Evolutionary conservation across 1,140 invertebrate species (phyloP).

Genomic region (Trichonephila inaurata): DNA sequence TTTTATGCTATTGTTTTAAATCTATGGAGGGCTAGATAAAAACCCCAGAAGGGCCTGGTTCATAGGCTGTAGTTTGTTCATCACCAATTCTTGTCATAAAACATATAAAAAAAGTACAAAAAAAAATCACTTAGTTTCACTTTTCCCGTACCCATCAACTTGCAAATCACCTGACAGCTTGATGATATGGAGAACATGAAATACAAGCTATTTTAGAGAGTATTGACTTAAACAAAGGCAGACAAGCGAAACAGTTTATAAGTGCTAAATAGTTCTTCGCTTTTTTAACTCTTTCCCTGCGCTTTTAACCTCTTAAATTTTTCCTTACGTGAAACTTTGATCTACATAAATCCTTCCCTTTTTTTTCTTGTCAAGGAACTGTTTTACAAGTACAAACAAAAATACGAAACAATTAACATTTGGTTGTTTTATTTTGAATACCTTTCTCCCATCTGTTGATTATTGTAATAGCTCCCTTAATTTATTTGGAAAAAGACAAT

Average conservation of each 20-base stretch:
- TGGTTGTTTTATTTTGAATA: too few species aligned
- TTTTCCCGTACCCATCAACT: neutral
- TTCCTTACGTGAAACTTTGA: neutral
- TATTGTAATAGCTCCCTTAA: too few species aligned
- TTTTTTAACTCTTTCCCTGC: neutral
- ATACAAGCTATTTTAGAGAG: neutral
- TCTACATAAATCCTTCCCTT: neutral
- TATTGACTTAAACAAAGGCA: neutral
- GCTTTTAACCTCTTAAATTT: neutral
- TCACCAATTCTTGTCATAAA: too few species aligned
- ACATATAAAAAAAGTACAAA: too few species aligned
- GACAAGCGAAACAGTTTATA: conserved; percentile 1
- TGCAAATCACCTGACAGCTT: neutral
- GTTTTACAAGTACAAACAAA: neutral
- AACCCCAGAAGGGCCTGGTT: too few species aligned
- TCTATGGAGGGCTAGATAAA: too few species aligned
- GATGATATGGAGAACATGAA: neutral
- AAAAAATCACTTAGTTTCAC: neutral
- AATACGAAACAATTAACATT: too few species aligned
- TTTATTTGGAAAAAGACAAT: too few species aligned
- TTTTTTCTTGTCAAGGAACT: neutral
- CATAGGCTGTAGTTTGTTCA: too few species aligned
- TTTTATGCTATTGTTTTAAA: too few species aligned
- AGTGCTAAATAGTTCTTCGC: neutral
- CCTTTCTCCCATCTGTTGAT: too few species aligned